These are phyloP conservation scores for Andrena hattorfiana DNA, from an alignment of 2,888 invertebrate genomes.

Conservation along the genomic window DNA sequence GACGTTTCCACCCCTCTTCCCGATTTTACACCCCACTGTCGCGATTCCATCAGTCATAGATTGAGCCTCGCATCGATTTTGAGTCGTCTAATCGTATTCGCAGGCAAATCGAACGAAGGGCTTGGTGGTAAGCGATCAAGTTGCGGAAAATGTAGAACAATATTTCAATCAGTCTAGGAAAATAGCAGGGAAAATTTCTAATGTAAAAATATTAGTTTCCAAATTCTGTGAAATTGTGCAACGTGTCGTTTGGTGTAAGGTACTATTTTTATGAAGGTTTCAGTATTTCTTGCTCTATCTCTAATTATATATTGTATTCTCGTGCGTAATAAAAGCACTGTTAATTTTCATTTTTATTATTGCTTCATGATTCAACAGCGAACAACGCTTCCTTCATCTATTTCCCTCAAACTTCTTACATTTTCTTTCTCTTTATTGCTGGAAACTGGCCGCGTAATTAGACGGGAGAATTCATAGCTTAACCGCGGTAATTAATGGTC, in stretches of 20 bases:
- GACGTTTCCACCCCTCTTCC: constrained; percentile 38
- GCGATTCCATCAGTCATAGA: constrained; percentile 37
- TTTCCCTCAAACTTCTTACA: constrained; percentile 8
- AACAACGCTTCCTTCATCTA: background rate
- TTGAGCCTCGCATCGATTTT: constrained; percentile 66
- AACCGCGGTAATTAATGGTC: constrained; percentile 47
- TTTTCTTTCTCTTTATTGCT: constrained; percentile 9
- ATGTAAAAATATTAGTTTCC: background rate
- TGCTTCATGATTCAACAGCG: background rate
- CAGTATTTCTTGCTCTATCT: no score
- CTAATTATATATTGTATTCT: background rate
- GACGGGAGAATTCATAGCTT: constrained; percentile 31
- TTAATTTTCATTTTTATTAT: background rate
- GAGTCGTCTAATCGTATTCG: constrained; percentile 71
- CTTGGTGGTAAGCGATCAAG: constrained; percentile 46
- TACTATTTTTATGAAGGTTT: background rate
- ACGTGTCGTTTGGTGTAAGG: background rate
- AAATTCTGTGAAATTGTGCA: background rate
- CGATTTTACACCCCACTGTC: constrained; percentile 28
- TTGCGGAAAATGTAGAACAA: constrained; percentile 31
- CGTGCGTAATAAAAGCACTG: background rate
- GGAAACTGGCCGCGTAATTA: constrained; percentile 34
- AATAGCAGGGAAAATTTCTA: constrained; percentile 5
- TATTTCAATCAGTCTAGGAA: background rate
- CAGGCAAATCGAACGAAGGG: constrained; percentile 20